Conservation (phyloP, 2,797 vertebrate species). For the Paramormyrops hopkinsi region DNA sequence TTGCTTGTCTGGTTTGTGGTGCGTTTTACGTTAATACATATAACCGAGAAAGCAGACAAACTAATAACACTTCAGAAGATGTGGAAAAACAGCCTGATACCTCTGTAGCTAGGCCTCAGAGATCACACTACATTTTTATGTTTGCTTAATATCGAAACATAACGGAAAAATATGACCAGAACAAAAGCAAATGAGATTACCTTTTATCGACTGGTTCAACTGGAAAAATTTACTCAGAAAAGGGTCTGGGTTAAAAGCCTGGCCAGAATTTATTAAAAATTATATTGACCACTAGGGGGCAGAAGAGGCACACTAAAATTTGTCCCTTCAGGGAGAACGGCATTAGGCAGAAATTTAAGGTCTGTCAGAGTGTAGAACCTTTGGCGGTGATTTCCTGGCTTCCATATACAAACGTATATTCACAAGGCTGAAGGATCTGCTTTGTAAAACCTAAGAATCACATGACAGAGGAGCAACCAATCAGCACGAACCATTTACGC, state of each 20-base stretch:
- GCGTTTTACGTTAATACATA: background rate
- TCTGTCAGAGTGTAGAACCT: background rate
- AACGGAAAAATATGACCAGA: background rate
- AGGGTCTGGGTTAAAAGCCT: background rate
- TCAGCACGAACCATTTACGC: conserved; percentile 44
- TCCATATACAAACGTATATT: background rate
- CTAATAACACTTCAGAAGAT: background rate
- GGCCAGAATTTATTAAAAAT: background rate
- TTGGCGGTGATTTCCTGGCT: background rate
- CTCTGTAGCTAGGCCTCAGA: background rate
- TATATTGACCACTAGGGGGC: background rate
- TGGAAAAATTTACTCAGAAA: background rate
- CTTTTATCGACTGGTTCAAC: background rate
- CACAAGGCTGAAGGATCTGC: background rate
- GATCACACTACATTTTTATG: background rate
- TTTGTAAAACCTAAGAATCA: background rate
- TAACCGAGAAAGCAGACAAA: background rate
- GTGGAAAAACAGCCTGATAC: background rate
- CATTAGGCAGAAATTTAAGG: background rate
- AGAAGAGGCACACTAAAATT: background rate
- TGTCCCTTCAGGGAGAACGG: background rate
- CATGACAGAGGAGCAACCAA: background rate
- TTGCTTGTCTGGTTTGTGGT: background rate
- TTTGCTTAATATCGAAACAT: background rate
- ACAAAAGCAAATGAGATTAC: background rate